Evolutionary conservation across 1,140 invertebrate genomes (phyloP).

Genomic region (Nasonia giraulti): DNA sequence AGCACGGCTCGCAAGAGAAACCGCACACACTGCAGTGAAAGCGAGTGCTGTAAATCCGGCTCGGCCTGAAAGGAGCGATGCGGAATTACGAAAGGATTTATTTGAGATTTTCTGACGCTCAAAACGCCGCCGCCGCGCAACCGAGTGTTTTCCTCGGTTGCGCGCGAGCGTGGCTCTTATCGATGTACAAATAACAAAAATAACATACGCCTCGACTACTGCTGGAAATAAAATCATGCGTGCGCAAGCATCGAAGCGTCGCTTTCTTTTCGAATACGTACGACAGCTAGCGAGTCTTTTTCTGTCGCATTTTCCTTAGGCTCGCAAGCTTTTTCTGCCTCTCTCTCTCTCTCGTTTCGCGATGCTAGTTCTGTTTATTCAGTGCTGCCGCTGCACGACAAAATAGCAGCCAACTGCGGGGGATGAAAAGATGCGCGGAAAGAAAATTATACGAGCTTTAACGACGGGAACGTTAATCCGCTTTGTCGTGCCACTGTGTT

Average conservation of each 20-base stretch:
- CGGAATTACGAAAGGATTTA: conserved; percentile 74
- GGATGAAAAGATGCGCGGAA: neutral
- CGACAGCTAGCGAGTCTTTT: neutral
- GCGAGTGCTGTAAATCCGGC: conserved; percentile 69
- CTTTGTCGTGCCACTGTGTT: no score
- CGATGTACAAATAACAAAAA: conserved; percentile 68
- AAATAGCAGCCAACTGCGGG: neutral
- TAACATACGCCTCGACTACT: conserved; percentile 49
- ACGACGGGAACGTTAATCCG: no score
- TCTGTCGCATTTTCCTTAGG: neutral
- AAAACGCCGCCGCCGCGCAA: neutral
- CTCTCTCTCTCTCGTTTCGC: conserved; percentile 4
- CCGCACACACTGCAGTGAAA: conserved; percentile 60
- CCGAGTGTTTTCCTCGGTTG: neutral
- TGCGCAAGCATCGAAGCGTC: conserved; percentile 7
- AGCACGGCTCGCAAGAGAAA: conserved; percentile 37
- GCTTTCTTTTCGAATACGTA: neutral
- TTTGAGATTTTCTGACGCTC: conserved; percentile 70
- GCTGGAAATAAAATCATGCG: conserved; percentile 49
- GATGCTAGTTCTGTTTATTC: conserved; percentile 6
- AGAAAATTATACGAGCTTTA: no score
- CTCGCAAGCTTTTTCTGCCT: neutral
- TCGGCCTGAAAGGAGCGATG: conserved; percentile 70
- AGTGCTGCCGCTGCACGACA: neutral
- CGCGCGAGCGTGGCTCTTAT: conserved; percentile 10